Conservation (phyloP, 2,113 vertebrate species). For the Lanius ludovicianus region DNA sequence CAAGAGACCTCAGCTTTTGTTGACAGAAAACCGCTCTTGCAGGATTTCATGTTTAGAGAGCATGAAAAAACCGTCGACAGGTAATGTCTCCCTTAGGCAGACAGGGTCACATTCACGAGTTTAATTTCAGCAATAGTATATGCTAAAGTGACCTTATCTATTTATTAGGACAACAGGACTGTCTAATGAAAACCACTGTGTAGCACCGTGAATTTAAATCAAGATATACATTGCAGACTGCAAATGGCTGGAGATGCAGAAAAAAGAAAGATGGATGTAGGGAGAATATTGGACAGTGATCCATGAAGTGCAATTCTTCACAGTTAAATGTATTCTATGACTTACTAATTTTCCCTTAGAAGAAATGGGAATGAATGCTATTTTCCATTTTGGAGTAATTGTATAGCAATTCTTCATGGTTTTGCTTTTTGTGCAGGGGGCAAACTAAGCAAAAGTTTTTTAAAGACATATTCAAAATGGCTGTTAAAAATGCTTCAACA, state of each 20-base stretch:
- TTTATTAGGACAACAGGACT: not conserved
- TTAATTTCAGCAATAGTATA: not conserved
- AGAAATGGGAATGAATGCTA: slow-evolving; percentile 42
- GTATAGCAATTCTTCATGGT: slow-evolving; percentile 11
- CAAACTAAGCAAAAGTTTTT: not conserved
- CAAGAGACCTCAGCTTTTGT: not conserved
- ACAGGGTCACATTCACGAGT: not conserved
- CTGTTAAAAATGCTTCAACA: slow-evolving; percentile 23
- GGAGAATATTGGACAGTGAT: slow-evolving; percentile 44
- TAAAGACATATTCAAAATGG: not conserved
- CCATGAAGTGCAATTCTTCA: slow-evolving; percentile 58
- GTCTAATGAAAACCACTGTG: not conserved
- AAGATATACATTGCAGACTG: not conserved
- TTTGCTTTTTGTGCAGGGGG: not conserved
- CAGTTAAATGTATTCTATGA: slow-evolving; percentile 25
- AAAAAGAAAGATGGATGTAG: slow-evolving; percentile 39
- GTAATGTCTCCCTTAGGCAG: not conserved
- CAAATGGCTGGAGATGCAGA: not conserved
- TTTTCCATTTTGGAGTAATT: slow-evolving; percentile 36
- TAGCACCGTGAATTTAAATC: not conserved
- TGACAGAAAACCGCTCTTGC: not conserved
- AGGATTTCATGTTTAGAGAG: not conserved
- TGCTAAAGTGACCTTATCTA: not conserved
- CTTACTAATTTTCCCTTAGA: slow-evolving; percentile 42
- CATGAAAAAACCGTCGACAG: not conserved